A percentile compares a stretch with the other conserved stretches of the same genome.
phyloP scores from a whole-genome alignment of 35 echinoderm and acorn worm genomes.

The Apostichopus japonicus region DNA sequence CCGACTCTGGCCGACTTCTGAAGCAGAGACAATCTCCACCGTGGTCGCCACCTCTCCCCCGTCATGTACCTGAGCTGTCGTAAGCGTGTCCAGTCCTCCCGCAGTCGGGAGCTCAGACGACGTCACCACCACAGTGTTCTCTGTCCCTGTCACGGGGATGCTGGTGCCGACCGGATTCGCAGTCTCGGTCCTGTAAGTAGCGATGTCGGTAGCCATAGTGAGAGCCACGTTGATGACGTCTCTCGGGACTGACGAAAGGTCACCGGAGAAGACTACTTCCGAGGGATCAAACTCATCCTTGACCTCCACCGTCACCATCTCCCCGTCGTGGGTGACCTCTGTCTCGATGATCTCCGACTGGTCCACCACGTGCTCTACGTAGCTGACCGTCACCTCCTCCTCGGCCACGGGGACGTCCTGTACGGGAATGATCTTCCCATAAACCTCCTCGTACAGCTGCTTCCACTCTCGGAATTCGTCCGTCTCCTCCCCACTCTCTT shows the following conservation, averaged over 20 bases:
- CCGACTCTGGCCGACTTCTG: neutral
- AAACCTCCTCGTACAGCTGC: conserved; percentile 43
- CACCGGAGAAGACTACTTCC: neutral
- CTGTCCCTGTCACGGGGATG: neutral
- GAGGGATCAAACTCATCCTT: conserved; percentile 44
- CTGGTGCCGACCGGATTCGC: neutral
- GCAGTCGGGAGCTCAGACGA: neutral
- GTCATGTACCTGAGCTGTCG: neutral
- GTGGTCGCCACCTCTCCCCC: conserved; percentile 23
- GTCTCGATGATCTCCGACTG: conserved; percentile 15
- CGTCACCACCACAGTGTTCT: neutral
- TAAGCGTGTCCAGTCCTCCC: neutral
- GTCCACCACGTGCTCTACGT: conserved; percentile 48
- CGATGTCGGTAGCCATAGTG: conserved; percentile 54
- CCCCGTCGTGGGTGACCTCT: neutral
- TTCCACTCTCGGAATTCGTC: conserved; percentile 33
- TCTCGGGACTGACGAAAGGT: conserved; percentile 34
- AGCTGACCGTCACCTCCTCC: conserved; percentile 52
- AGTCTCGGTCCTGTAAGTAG: conserved; percentile 40
- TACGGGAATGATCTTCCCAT: conserved; percentile 53
- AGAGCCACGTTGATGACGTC: conserved; percentile 52
- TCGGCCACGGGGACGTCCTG: conserved; percentile 49
- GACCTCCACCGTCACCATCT: conserved; percentile 23
- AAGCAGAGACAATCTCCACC: conserved; percentile 5
- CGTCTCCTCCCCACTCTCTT: neutral